Conservation (phyloP, 1,140 invertebrate genomes). For the Caenorhabditis inopinata region DNA sequence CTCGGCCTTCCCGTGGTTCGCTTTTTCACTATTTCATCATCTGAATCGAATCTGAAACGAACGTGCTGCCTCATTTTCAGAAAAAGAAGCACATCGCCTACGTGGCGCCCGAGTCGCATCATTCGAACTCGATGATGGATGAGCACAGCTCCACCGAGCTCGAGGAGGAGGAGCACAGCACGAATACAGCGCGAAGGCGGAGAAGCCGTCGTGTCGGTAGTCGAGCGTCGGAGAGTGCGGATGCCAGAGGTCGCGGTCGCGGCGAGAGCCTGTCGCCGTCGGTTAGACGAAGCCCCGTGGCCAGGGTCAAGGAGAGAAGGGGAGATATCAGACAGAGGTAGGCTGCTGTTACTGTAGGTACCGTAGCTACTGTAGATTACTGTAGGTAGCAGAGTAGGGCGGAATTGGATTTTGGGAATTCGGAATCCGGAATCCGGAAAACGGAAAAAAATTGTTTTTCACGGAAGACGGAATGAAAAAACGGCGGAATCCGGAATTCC, state of each 20-base stretch:
- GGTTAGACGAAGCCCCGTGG: conserved; percentile 33
- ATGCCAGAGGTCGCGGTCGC: not conserved
- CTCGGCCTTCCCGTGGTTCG: not conserved
- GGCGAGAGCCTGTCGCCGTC: conserved; percentile 36
- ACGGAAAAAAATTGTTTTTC: too few species aligned
- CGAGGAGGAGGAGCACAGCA: conserved; percentile 51
- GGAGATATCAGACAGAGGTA: conserved; percentile 4
- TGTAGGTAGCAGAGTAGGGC: too few species aligned
- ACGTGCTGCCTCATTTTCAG: too few species aligned
- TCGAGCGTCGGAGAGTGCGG: not conserved
- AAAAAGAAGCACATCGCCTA: conserved; percentile 65
- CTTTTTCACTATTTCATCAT: not conserved
- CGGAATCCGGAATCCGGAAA: too few species aligned
- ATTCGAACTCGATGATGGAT: conserved; percentile 65
- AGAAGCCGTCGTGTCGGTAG: not conserved
- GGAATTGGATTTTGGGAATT: too few species aligned
- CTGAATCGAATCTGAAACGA: not conserved
- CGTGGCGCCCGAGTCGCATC: conserved; percentile 64
- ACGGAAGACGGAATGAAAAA: too few species aligned
- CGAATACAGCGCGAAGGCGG: not conserved
- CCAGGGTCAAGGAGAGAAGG: conserved; percentile 34
- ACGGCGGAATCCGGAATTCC: too few species aligned
- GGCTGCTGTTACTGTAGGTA: not conserved
- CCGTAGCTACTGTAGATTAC: too few species aligned
- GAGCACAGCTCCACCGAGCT: conserved; percentile 59